phyloP scores from a whole-genome alignment of 1,140 invertebrate genomes.

The Drosophila persimilis region DNA sequence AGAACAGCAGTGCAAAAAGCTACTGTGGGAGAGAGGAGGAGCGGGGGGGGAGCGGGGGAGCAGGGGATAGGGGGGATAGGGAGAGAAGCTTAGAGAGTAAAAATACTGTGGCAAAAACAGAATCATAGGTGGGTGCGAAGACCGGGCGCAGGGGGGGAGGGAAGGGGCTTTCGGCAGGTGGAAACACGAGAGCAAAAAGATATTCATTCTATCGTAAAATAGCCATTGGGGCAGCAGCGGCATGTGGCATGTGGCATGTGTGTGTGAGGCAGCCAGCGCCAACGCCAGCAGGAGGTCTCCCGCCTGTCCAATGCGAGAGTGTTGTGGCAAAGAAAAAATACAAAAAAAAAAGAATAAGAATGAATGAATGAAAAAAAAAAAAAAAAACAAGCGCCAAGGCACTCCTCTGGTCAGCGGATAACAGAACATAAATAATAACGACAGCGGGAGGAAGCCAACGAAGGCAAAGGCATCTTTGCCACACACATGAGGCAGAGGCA shows the following conservation, averaged over 20 bases:
- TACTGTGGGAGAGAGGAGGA: not conserved
- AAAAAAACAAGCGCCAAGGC: constrained; percentile 65
- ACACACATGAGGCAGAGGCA: not conserved
- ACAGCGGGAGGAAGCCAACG: constrained; percentile 48
- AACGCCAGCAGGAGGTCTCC: not conserved
- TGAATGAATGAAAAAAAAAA: too few species aligned
- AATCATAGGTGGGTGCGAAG: constrained; percentile 18
- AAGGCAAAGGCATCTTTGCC: constrained; percentile 15
- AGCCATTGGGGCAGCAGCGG: constrained; percentile 57
- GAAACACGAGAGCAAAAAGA: constrained; percentile 61
- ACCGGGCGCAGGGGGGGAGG: not conserved
- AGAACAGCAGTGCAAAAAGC: constrained; percentile 16
- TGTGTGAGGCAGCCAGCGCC: constrained; percentile 1
- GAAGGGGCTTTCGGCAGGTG: constrained; percentile 9
- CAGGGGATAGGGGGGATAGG: constrained; percentile 26
- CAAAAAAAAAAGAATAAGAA: constrained; percentile 13
- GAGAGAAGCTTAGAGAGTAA: constrained; percentile 71
- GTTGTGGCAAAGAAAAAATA: constrained; percentile 27
- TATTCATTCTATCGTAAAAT: constrained; percentile 82
- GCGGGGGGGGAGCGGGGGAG: not conserved
- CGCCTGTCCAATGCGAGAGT: constrained; percentile 13
- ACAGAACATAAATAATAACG: constrained; percentile 82
- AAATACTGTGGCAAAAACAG: constrained; percentile 74
- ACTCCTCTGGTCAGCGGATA: constrained; percentile 82
- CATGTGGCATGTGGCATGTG: constrained; percentile 7